Conservation (phyloP, 1,140 invertebrate species). For the Cryptotermes secundus region DNA sequence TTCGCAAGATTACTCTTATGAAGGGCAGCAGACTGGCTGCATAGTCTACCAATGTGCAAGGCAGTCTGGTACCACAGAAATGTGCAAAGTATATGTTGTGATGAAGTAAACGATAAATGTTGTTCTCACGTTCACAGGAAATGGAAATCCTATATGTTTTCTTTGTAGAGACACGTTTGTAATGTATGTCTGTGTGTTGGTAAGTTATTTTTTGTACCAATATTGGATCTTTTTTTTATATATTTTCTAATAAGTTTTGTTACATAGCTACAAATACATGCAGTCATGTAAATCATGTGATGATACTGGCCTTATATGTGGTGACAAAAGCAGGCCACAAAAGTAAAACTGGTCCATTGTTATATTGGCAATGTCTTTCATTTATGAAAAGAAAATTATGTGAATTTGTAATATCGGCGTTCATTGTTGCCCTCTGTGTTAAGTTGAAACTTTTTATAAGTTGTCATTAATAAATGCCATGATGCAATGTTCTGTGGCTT, state of each 20-base stretch:
- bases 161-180: neutral
- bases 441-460: constrained; percentile 24
- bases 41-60: neutral
- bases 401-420: constrained; percentile 18
- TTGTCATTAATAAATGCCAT: constrained; percentile 10
- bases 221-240: constrained; percentile 30
- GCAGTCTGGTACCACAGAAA: neutral
- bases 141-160: neutral
- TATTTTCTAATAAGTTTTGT: constrained; percentile 33
- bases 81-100: neutral
- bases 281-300: neutral
- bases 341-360: constrained; percentile 12
- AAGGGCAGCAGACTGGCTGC: constrained; percentile 44
- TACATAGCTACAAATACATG: constrained; percentile 19
- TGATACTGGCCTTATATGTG: constrained; percentile 26
- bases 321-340: constrained; percentile 11
- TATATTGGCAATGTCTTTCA: neutral
- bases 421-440: constrained; percentile 16
- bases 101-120: neutral
- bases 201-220: constrained; percentile 31
- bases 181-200: constrained; percentile 3
- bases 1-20: constrained; percentile 64
- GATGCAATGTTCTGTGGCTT: neutral
- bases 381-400: neutral
- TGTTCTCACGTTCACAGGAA: neutral